phyloP scores from a whole-genome alignment of 2,888 invertebrate genomes.

The Aphodius sticticus region DNA sequence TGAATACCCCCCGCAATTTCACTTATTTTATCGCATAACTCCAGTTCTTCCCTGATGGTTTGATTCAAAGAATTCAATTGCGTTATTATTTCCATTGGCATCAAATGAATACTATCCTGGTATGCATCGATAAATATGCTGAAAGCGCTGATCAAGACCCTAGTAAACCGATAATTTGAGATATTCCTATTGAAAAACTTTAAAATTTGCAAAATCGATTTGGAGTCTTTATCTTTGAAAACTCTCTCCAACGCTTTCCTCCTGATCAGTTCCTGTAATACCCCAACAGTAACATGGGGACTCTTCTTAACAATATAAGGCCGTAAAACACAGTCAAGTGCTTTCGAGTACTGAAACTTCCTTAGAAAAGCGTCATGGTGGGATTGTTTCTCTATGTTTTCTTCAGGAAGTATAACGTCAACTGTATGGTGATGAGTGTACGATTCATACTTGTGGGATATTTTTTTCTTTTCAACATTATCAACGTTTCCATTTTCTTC shows the following conservation, averaged over 20 bases:
- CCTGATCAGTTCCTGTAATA: constrained; percentile 88
- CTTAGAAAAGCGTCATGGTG: constrained; percentile 77
- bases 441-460: constrained; percentile 62
- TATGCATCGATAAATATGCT: constrained; percentile 80
- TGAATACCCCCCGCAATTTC: constrained; percentile 68
- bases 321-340: constrained; percentile 75
- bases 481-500: constrained; percentile 65
- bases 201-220: constrained; percentile 71
- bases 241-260: constrained; percentile 81
- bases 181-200: constrained; percentile 76
- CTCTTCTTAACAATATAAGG: constrained; percentile 67
- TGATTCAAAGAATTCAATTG: constrained; percentile 69
- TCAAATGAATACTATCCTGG: constrained; percentile 69
- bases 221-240: constrained; percentile 74
- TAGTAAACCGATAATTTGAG: constrained; percentile 77
- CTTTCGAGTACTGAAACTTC: constrained; percentile 83
- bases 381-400: constrained; percentile 58
- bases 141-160: constrained; percentile 76
- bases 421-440: constrained; percentile 54
- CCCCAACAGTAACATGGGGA: constrained; percentile 81
- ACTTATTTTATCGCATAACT: constrained; percentile 69
- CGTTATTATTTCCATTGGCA: constrained; percentile 69
- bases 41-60: constrained; percentile 72
- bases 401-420: constrained; percentile 64
- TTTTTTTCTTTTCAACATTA: constrained; percentile 61